phyloP scores from a whole-genome alignment of 2,888 invertebrate genomes.

The Lucinisca nassula region DNA sequence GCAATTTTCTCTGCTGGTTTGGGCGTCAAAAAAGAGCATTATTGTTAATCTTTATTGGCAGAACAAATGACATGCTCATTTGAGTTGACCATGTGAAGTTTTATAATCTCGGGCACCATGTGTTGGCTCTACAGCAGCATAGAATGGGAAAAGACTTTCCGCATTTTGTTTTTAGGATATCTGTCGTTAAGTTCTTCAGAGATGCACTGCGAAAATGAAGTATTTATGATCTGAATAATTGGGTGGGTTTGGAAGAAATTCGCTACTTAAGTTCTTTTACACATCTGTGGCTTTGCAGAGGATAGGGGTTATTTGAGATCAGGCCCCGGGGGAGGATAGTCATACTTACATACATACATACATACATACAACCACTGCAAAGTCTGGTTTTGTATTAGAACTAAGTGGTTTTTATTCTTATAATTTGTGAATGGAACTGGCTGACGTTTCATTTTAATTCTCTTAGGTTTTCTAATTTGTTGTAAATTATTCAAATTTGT shows the following conservation, averaged over 20 bases:
- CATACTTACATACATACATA: constrained; percentile 61
- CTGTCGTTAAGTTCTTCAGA: not conserved
- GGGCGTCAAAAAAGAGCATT: too few relatives aligned
- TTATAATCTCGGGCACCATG: not conserved
- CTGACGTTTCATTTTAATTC: not conserved
- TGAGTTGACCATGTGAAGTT: too few relatives aligned
- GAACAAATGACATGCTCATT: too few relatives aligned
- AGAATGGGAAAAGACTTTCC: not conserved
- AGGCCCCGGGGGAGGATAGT: not conserved
- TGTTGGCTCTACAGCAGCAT: not conserved
- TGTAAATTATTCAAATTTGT: constrained; percentile 69
- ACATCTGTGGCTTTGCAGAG: not conserved
- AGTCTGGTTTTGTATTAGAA: not conserved
- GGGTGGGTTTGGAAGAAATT: not conserved
- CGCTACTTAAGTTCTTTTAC: not conserved
- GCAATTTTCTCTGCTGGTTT: too few relatives aligned
- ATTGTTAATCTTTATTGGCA: too few relatives aligned
- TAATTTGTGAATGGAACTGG: not conserved
- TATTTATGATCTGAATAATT: not conserved
- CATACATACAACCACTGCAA: constrained; percentile 56
- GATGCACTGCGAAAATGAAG: not conserved
- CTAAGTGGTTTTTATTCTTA: not conserved
- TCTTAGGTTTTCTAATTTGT: constrained; percentile 61
- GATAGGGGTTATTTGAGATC: not conserved
- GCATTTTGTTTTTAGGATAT: not conserved